Percentiles rank a stretch among this genome's conserved stretches.
phyloP scores from a whole-genome alignment of 2,888 invertebrate species.

The Desoria tigrina region DNA sequence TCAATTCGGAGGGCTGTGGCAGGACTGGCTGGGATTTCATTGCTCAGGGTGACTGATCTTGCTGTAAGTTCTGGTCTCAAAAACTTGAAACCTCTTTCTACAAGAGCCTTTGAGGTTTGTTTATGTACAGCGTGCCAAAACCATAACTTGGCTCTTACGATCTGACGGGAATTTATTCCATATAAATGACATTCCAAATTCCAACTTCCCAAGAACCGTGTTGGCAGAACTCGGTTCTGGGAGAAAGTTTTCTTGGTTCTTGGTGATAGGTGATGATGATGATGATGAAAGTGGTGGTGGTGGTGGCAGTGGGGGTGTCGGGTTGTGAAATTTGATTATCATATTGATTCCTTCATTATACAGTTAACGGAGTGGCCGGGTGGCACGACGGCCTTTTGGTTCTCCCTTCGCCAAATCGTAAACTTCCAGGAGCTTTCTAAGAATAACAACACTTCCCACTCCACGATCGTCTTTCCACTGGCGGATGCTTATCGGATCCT shows the following conservation, averaged over 20 bases:
- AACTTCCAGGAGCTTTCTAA: conserved; percentile 53
- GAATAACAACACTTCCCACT: conserved; percentile 52
- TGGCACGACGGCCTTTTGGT: conserved; percentile 55
- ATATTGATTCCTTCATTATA: not conserved
- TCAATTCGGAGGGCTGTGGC: conserved; percentile 55
- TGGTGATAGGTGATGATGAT: no score
- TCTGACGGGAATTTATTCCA: no score
- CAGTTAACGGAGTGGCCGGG: conserved; percentile 54
- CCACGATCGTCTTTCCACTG: conserved; percentile 54
- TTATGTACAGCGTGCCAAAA: not conserved
- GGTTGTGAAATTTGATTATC: no score
- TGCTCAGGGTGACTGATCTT: conserved; percentile 56
- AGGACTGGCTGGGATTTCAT: conserved; percentile 56
- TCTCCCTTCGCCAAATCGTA: conserved; percentile 55
- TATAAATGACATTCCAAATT: no score
- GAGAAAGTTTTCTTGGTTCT: no score
- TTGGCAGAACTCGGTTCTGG: no score
- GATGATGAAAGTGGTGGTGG: no score
- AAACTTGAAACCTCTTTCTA: not conserved
- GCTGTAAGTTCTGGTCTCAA: conserved; percentile 54
- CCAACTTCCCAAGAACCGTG: no score
- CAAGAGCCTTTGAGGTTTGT: not conserved
- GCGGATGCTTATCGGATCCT: conserved; percentile 55
- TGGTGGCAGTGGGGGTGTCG: no score
- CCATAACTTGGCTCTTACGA: no score